Base-by-base conservation (phyloP, 2,797 vertebrate species). In the Podarcis lilfordi region DNA sequence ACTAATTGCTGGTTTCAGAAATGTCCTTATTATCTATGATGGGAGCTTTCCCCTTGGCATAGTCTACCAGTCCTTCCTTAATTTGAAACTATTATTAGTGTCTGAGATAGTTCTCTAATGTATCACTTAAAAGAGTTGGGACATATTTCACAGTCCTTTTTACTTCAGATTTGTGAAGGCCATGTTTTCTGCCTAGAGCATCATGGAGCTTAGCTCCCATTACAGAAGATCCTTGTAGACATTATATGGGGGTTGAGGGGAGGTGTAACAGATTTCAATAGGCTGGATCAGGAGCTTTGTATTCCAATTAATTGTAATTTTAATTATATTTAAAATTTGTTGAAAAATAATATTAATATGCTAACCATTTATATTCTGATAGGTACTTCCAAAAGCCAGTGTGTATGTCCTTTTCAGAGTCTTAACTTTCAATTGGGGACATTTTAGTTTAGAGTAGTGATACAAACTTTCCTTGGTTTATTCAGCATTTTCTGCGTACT, bases 11-110 rank as follows among this genome's bases (percentile, higher is more conserved):
- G 69, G 4, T 29, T 69, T 90, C 89, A 90, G 64, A 90, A 81
- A 82, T 92, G 84, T 85, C 64, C n/a, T 82, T 94, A 89, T 89
- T 90, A 74, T 85, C 86, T 92, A 19, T 88, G 86, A 86, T 0
- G 1, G 88, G 80, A 92, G 78, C 64, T 86, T 75, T n/a, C 75
- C 50, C 86, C 23, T 88, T 1, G 1, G 15, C n/a, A 86, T 35
- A 88, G 59, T 69, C 15, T 3, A 81, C 68, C 59, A 87, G 5
- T 15, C 32, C 86, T 85, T 27, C 68, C 71, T 83, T 88, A 45
- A 21, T 61, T 66, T 55, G 5, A 1, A 74, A 80, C 32, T 82
- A 88, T 45, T 86, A 19, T 77, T 64, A 89, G 23, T 11, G 74
- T 5, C 50, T 88, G 64, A 45, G 1, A 66, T 50, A 29, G 11